Base-by-base conservation (phyloP, 2,888 invertebrate species). In the Philereme transversata region DNA sequence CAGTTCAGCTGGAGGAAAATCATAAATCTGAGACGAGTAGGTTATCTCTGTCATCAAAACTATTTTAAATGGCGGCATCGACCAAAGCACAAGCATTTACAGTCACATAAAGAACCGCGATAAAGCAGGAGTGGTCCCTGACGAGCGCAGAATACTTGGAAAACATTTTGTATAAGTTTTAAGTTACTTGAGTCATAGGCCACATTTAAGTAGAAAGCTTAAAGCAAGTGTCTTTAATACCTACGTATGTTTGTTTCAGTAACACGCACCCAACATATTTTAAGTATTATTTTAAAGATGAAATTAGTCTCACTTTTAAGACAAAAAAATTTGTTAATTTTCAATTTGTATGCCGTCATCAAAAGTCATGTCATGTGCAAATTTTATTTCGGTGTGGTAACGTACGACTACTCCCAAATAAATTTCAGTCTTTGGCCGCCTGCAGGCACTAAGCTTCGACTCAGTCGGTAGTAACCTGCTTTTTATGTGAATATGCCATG, bases 71-170 rank as follows among this genome's bases (percentile, higher is more conserved):
- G 49, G 60, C 59, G 65, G 64, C 57, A 48, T 68, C 60, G 59
- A 60, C 60, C 75, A 74, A 52, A 10, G 38, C 40, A 56, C 9
- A 22, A 40, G 40, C 61, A 63, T 72, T 67, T 62, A 68, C 61
- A 60, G 70, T 67, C 69, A 69, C 60, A 68, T 66, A 70, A 74
- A 66, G 68, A 62, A 58, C 46, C 51, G 58, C 64, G 71, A 74
- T 68, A 72, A 68, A 56, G 51, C 67, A 61, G 73, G 70, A 73
- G 76, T 72, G 74, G 74, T 68, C 57, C 56, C 50, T 62, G 60
- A 57, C 57, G 52, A 61, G 62, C 66, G 65, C 67, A 69, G 61
- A 73, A 74, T 76, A 73, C 73, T 74, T 57, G 65, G 72, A 75
- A 78, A 70, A 57, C 45, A 50, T 58, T 54, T 33, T 57, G 51